Conservation (phyloP, 2,797 vertebrate genomes). For the Distichodus sexfasciatus region DNA sequence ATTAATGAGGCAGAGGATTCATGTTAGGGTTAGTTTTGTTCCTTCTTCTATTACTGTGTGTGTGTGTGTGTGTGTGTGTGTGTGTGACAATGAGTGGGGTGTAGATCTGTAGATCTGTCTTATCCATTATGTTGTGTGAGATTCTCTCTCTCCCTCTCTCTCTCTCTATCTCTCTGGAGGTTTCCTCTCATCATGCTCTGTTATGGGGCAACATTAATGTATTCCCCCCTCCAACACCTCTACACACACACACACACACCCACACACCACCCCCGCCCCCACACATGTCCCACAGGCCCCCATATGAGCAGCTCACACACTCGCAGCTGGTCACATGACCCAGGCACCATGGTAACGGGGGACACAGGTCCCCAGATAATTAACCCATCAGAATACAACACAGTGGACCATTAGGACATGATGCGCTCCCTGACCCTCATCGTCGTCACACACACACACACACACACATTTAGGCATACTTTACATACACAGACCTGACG, state of each 20-base stretch:
- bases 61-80: too few relatives aligned
- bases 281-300: conserved; percentile 32
- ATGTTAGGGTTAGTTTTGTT: too few relatives aligned
- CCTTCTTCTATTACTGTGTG: too few relatives aligned
- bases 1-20: too few relatives aligned
- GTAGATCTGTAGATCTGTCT: neutral
- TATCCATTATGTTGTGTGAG: neutral
- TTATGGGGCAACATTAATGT: conserved; percentile 10
- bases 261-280: conserved; percentile 9
- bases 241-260: conserved; percentile 18
- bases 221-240: conserved; percentile 12
- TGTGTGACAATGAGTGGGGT: too few relatives aligned
- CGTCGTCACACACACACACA: neutral
- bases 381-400: conserved; percentile 36
- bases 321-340: conserved; percentile 44
- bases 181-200: conserved; percentile 17
- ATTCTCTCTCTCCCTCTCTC: neutral
- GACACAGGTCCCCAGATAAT: conserved; percentile 34
- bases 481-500: too few relatives aligned
- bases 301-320: conserved; percentile 42
- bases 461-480: too few relatives aligned
- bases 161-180: neutral
- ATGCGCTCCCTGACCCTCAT: conserved; percentile 8
- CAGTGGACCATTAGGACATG: conserved; percentile 12
- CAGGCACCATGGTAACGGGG: conserved; percentile 41